Evolutionary conservation across 1,140 invertebrate genomes (phyloP).

Genomic region (Andrena cerasifolii): DNA sequence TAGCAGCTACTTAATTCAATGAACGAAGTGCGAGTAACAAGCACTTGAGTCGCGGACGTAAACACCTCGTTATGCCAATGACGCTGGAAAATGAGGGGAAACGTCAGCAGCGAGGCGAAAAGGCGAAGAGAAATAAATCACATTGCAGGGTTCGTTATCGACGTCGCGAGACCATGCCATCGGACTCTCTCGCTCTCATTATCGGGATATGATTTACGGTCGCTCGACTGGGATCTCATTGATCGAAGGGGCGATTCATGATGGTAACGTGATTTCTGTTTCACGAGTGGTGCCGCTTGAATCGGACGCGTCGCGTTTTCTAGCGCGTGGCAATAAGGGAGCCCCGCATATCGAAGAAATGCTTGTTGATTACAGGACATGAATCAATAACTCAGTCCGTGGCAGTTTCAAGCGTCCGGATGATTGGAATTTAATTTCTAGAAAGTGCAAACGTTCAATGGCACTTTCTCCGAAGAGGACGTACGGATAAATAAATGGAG

Average conservation of each 20-base stretch:
- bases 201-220: conserved; percentile 37
- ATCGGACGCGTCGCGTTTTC: not conserved
- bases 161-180: not conserved
- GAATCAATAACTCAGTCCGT: not conserved
- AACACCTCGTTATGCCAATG: conserved; percentile 19
- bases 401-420: not conserved
- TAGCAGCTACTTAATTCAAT: too few relatives aligned
- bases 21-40: not conserved
- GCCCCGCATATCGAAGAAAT: not conserved
- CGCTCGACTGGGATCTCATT: conserved; percentile 3
- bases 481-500: too few relatives aligned
- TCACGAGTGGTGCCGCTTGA: not conserved
- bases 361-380: not conserved
- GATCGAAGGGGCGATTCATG: not conserved
- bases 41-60: not conserved
- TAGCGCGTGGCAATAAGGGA: conserved; percentile 13
- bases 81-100: not conserved
- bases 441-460: too few relatives aligned
- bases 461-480: not conserved
- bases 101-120: not conserved
- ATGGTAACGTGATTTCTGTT: not conserved
- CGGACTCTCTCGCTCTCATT: conserved; percentile 8
- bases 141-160: conserved; percentile 34
- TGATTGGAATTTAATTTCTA: not conserved
- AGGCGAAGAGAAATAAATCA: conserved; percentile 35